These are phyloP conservation scores for Cataglyphis livida DNA, from an alignment of 2,888 invertebrate genomes.

Conservation along the genomic window DNA sequence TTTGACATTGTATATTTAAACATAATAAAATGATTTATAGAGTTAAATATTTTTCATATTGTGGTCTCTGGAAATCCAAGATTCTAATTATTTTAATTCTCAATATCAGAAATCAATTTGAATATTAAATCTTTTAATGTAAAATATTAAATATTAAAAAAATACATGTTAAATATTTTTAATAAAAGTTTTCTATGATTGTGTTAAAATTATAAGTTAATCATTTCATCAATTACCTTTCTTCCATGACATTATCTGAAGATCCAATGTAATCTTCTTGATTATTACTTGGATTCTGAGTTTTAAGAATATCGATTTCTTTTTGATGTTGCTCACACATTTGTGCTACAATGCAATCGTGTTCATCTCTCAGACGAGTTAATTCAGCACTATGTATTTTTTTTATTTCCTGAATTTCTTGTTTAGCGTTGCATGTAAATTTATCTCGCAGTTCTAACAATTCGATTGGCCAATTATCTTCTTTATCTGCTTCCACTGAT, in stretches of 20 bases:
- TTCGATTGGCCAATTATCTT: slow-evolving; percentile 92
- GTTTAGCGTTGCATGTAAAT: slow-evolving; percentile 90
- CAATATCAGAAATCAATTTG: background rate
- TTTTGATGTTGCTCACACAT: slow-evolving; percentile 77
- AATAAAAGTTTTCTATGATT: background rate
- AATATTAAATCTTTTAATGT: slow-evolving; percentile 8
- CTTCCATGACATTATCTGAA: slow-evolving; percentile 86
- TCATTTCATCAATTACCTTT: slow-evolving; percentile 86
- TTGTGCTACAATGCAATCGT: slow-evolving; percentile 70
- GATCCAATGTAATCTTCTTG: slow-evolving; percentile 14
- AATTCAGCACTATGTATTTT: slow-evolving; percentile 89
- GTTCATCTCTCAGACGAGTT: slow-evolving; percentile 77
- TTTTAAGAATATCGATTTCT: slow-evolving; percentile 74
- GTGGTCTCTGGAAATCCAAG: background rate
- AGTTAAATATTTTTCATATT: background rate
- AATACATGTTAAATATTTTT: background rate
- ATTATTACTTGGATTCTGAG: slow-evolving; percentile 5
- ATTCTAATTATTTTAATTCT: background rate
- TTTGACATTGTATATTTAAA: background rate
- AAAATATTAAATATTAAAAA: too few species aligned
- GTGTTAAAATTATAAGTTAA: background rate
- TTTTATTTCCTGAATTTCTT: slow-evolving; percentile 87
- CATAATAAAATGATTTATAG: background rate
- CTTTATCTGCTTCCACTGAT: slow-evolving; percentile 89
- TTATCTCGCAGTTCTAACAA: slow-evolving; percentile 90